Percentiles rank a stretch among this genome's conserved stretches.
phyloP scores from a whole-genome alignment of 2,113 vertebrate species.

The Otis tarda region DNA sequence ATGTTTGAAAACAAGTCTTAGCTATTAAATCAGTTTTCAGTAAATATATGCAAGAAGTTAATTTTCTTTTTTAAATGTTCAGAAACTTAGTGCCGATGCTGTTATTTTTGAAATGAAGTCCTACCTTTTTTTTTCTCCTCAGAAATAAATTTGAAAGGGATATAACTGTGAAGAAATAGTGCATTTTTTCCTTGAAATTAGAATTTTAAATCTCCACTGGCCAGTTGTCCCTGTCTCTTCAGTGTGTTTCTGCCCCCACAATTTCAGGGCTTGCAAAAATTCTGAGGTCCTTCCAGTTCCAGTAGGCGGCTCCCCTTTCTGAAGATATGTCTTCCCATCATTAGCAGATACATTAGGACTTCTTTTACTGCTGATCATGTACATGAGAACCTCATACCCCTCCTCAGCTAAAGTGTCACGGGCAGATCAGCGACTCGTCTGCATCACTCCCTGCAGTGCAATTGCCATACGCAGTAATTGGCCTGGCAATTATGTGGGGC shows the following conservation, averaged over 20 bases:
- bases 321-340: not conserved
- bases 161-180: not conserved
- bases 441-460: not conserved
- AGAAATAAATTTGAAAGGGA: not conserved
- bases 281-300: not conserved
- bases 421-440: not conserved
- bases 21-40: conserved; percentile 9
- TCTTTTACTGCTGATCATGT: not conserved
- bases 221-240: not conserved
- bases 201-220: not conserved
- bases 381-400: not conserved
- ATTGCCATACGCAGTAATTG: not conserved
- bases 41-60: not conserved
- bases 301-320: not conserved
- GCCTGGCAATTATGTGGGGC: not conserved
- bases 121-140: not conserved
- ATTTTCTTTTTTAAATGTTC: not conserved
- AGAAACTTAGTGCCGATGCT: not conserved
- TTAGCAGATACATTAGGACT: not conserved
- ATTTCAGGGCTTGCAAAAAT: not conserved
- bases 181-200: not conserved
- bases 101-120: not conserved
- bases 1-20: conserved; percentile 38
- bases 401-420: not conserved
- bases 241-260: not conserved